phyloP scores from a whole-genome alignment of 2,113 vertebrate species.

The Stegastes partitus region DNA sequence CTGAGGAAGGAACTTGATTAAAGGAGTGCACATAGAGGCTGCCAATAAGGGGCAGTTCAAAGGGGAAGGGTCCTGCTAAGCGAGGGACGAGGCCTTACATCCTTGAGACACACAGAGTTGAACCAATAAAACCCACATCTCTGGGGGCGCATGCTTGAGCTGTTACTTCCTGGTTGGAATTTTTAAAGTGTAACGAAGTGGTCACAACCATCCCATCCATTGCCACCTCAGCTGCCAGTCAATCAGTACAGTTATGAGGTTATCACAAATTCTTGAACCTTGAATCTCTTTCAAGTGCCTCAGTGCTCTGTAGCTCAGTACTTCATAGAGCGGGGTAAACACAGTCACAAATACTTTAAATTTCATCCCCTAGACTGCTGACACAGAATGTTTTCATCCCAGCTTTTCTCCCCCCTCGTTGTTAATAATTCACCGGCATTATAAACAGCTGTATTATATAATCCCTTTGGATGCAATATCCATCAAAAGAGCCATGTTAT shows the following conservation, averaged over 20 bases:
- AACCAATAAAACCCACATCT: background rate
- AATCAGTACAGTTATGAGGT: conserved; percentile 1
- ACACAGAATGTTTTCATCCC: background rate
- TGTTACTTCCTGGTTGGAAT: background rate
- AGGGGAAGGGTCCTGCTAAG: background rate
- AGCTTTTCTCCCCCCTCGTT: background rate
- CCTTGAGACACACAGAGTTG: background rate
- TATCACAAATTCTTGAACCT: background rate
- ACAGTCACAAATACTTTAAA: background rate
- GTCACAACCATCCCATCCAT: background rate
- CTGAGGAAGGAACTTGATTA: background rate
- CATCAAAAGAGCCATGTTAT: conserved; percentile 2
- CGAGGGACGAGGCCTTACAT: background rate
- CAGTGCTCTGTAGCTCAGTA: too few relatives aligned
- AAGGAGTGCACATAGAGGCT: background rate
- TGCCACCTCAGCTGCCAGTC: background rate
- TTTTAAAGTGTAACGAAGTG: background rate
- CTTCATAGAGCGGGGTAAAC: background rate
- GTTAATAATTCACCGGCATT: conserved; percentile 27
- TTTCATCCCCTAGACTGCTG: too few relatives aligned
- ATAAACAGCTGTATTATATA: conserved; percentile 1
- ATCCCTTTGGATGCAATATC: conserved; percentile 32
- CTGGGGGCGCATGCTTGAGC: too few relatives aligned
- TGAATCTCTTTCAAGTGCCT: background rate
- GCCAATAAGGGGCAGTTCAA: background rate